Evolutionary conservation across 2,113 vertebrate species (phyloP).

Genomic region (Canis aureus): DNA sequence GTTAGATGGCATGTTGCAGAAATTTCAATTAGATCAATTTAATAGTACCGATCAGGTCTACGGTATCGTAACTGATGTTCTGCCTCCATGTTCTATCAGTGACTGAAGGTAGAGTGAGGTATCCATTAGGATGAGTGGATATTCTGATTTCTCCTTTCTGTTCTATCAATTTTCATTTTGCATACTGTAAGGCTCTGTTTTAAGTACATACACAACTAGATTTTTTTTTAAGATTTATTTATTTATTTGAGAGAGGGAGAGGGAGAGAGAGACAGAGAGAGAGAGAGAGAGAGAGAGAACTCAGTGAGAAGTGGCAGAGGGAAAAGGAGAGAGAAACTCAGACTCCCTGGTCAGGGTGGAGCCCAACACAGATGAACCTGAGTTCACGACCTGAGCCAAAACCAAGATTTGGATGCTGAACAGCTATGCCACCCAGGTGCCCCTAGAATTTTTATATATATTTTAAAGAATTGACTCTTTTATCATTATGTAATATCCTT

Average conservation of each 20-base stretch:
- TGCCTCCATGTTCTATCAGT: neutral
- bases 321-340: neutral
- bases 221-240: neutral
- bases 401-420: neutral
- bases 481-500: neutral
- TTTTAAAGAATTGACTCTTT: neutral
- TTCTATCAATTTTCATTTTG: neutral
- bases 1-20: neutral
- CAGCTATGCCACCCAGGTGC: too few relatives aligned
- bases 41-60: neutral
- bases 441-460: neutral
- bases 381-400: neutral
- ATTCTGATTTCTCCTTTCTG: neutral
- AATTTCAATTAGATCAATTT: neutral
- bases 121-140: neutral
- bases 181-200: neutral
- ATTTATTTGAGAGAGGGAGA: neutral
- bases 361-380: neutral
- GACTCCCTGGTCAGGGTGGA: neutral
- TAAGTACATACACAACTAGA: neutral
- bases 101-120: neutral
- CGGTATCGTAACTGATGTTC: neutral
- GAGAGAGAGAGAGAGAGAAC: neutral
- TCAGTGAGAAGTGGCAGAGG: neutral
- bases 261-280: neutral